Conservation (phyloP, 2,797 vertebrate genomes). For the Adelosebastes latens region DNA sequence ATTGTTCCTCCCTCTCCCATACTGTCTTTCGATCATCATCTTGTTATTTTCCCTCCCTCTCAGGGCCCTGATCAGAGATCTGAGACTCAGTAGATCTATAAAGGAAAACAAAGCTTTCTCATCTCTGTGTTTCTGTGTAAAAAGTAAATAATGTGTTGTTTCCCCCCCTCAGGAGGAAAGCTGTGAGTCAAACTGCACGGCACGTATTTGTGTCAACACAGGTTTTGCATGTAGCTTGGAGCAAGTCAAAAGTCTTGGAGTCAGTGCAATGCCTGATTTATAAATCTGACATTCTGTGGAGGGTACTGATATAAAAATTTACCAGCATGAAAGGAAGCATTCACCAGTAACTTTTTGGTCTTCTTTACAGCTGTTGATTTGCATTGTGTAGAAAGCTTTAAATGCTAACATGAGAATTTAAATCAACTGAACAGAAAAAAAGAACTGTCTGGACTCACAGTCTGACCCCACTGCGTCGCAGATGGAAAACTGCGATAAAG, state of each 20-base stretch:
- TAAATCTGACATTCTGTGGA: neutral
- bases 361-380: conserved; percentile 4
- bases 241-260: neutral
- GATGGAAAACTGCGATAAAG: conserved; percentile 4
- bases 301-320: neutral
- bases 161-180: neutral
- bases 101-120: conserved; percentile 42
- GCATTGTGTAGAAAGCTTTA: neutral
- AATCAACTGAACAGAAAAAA: neutral
- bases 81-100: conserved; percentile 25
- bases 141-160: conserved; percentile 23
- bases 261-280: neutral
- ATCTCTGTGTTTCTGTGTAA: conserved; percentile 34
- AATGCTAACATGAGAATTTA: neutral
- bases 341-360: neutral
- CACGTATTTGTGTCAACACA: conserved; percentile 19
- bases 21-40: conserved; percentile 21
- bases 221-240: conserved; percentile 18
- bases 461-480: neutral
- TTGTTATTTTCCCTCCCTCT: conserved; percentile 34
- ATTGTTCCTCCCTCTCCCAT: neutral
- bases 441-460: neutral
- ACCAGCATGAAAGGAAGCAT: neutral
- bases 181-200: conserved; percentile 1
- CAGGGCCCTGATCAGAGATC: conserved; percentile 42